phyloP scores from a whole-genome alignment of 2,113 vertebrate species.

The rabbit (Oryctolagus cuniculus) region mOryCun1.1 NC_091436.1:44416501-44417000 shows the following conservation, averaged over 20 bases:
- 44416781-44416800: rapidly evolving
- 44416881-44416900: background rate
- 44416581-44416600: background rate
- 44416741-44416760: background rate
- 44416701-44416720: background rate
- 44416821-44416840: background rate
- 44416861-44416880: background rate
- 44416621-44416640: background rate
- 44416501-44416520: background rate
- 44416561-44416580: background rate
- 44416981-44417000: background rate
- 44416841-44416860: background rate
- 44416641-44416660: background rate
- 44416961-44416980: background rate
- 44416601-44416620: rapidly evolving
- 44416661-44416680: background rate
- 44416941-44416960: constrained; percentile 12
- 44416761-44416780: background rate
- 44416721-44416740: background rate
- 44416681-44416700: background rate
- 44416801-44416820: background rate
- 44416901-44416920: background rate
- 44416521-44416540: background rate
- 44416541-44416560: background rate
- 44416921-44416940: background rate